These are phyloP conservation scores for Pelodytes ibericus DNA, from an alignment of 2,797 vertebrate genomes.

Conservation along the genomic window DNA sequence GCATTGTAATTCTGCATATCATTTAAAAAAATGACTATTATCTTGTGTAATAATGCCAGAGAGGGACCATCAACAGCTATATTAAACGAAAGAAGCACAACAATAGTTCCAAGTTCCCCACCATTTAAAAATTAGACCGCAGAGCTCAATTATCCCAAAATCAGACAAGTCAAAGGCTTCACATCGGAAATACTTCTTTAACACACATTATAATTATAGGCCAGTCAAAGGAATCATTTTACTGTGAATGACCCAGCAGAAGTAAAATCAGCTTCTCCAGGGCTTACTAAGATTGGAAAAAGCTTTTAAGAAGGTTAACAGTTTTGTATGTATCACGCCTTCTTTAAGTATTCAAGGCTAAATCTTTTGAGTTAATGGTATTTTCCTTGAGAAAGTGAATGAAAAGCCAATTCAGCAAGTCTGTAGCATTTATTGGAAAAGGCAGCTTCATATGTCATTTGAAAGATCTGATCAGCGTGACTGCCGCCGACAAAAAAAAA, in stretches of 20 bases:
- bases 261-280: conserved; percentile 54
- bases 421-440: conserved; percentile 22
- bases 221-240: conserved; percentile 55
- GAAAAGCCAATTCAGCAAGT: conserved; percentile 43
- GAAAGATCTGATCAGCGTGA: conserved; percentile 46
- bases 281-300: conserved; percentile 41
- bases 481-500: conserved; percentile 23
- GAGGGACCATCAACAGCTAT: conserved; percentile 7
- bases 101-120: conserved; percentile 29
- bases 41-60: conserved; percentile 11
- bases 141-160: conserved; percentile 18
- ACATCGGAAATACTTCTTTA: conserved; percentile 27
- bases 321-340: conserved; percentile 30
- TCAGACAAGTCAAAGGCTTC: conserved; percentile 42
- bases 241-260: conserved; percentile 44
- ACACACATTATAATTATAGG: conserved; percentile 52
- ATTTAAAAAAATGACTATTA: conserved; percentile 26
- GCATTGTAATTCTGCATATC: conserved; percentile 11
- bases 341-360: conserved; percentile 53
- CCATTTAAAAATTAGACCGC: conserved; percentile 35
- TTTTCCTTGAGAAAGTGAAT: conserved; percentile 52
- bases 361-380: conserved; percentile 51
- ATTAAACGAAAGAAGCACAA: conserved; percentile 21
- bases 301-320: conserved; percentile 42
- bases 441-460: conserved; percentile 25